Conservation (phyloP, 2,888 invertebrate genomes). For the Nasonovia ribisnigri region DNA sequence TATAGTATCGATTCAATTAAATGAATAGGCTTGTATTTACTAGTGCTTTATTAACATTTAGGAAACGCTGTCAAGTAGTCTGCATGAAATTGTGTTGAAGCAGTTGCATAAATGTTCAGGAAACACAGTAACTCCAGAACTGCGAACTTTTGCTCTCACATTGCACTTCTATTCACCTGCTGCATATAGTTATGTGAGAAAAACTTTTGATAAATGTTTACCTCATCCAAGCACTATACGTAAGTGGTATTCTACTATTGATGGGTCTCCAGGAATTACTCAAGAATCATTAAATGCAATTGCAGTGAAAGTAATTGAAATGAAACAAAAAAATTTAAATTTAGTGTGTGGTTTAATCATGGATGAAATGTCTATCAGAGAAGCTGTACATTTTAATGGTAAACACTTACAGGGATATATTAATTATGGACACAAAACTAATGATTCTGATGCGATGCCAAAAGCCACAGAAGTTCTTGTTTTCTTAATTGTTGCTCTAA, state of each 20-base stretch:
- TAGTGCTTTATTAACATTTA: neutral
- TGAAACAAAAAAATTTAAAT: slow-evolving; percentile 8
- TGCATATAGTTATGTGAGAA: slow-evolving; percentile 6
- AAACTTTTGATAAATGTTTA: slow-evolving; percentile 32
- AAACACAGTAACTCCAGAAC: neutral
- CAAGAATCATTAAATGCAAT: neutral
- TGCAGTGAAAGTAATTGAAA: neutral
- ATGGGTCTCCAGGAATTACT: neutral
- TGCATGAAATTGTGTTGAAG: neutral
- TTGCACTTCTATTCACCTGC: slow-evolving; percentile 11
- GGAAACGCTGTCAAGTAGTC: slow-evolving; percentile 11
- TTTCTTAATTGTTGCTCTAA: slow-evolving; percentile 59
- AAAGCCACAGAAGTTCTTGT: slow-evolving; percentile 51
- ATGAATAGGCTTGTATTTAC: too few species aligned
- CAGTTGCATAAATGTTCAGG: neutral
- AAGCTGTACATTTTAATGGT: too few species aligned
- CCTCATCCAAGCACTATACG: slow-evolving; percentile 2
- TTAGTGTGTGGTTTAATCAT: too few species aligned
- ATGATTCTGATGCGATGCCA: too few species aligned
- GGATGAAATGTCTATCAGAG: too few species aligned
- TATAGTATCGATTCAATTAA: too few species aligned
- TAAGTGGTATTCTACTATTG: slow-evolving; percentile 1
- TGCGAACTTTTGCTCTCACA: slow-evolving; percentile 5
- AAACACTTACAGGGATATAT: too few species aligned
- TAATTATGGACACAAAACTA: too few species aligned